Percentiles rank a stretch among this genome's conserved stretches.
These are phyloP conservation scores for Leptopilina syphax DNA, from an alignment of 2,888 invertebrate species.

Conservation along the genomic window DNA sequence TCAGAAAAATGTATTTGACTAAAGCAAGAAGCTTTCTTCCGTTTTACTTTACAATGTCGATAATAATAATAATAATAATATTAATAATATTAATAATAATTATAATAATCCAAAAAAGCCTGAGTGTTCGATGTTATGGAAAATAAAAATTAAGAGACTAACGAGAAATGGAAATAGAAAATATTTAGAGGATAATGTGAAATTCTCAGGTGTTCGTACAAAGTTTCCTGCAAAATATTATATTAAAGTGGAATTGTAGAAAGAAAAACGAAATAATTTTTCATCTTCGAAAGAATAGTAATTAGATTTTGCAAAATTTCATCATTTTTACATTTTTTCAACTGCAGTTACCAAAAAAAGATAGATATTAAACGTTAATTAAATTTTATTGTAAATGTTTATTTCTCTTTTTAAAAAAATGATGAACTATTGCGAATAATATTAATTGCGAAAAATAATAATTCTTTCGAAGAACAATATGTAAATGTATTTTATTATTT, in stretches of 20 bases:
- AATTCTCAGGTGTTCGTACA: slow-evolving; percentile 29
- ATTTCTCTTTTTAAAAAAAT: no score
- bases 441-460: no score
- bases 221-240: background rate
- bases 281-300: background rate
- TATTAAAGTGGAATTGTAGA: slow-evolving; percentile 22
- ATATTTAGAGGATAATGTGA: background rate
- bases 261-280: background rate
- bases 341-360: background rate
- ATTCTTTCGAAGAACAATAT: no score
- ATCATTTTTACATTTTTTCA: background rate
- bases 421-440: no score
- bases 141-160: slow-evolving; percentile 10
- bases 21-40: slow-evolving; percentile 15
- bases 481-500: no score
- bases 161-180: background rate
- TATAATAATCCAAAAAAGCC: background rate
- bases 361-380: background rate
- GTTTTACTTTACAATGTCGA: no score
- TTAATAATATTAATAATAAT: no score
- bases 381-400: no score
- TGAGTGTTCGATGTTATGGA: background rate
- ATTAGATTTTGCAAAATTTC: background rate
- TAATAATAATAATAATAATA: no score
- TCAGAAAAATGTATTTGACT: slow-evolving; percentile 8